Evolutionary conservation across 2,797 vertebrate genomes (phyloP).

Genomic region (Anabas testudineus): DNA sequence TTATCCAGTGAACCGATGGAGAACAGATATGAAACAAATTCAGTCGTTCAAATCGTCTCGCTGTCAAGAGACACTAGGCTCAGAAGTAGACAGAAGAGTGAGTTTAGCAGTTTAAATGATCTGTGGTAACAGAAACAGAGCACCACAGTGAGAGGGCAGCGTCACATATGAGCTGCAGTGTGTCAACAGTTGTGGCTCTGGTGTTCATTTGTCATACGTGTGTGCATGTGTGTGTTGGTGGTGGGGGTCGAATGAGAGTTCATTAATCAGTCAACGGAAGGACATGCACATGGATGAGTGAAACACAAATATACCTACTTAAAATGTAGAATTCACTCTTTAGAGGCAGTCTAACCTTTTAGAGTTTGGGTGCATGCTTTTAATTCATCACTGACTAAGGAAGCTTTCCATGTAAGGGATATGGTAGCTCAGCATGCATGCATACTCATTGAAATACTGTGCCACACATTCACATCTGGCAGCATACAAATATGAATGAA

Average conservation of each 20-base stretch:
- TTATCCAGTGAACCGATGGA: constrained; percentile 8
- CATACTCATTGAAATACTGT: not conserved
- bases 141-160: not conserved
- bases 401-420: not conserved
- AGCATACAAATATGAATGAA: no score
- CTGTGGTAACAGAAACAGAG: not conserved
- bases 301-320: not conserved
- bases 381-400: not conserved
- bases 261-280: constrained; percentile 26
- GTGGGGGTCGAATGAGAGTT: not conserved
- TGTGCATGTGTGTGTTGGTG: not conserved
- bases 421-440: not conserved
- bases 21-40: constrained; percentile 8
- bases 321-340: constrained; percentile 14
- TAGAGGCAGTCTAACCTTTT: not conserved
- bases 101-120: not conserved
- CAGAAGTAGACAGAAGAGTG: not conserved
- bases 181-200: constrained; percentile 42
- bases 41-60: constrained; percentile 8
- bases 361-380: not conserved
- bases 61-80: not conserved
- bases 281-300: no score
- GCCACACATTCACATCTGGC: not conserved
- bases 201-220: constrained; percentile 2
- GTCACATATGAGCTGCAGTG: constrained; percentile 32